Conservation (phyloP, 1,140 invertebrate genomes). For the Copidosoma floridanum region DNA sequence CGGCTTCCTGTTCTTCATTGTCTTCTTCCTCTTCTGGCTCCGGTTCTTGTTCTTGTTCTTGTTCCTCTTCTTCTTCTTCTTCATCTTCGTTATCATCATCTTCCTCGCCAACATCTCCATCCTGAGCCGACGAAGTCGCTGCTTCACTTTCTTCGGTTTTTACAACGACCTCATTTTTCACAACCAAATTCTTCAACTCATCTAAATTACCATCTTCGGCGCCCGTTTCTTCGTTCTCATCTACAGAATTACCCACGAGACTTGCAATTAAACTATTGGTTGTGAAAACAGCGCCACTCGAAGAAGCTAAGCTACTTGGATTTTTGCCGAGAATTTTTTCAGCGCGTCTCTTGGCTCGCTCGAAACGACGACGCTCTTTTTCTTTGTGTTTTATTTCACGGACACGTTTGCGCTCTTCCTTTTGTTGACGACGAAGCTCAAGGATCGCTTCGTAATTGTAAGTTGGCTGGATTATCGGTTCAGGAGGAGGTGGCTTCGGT, state of each 20-base stretch:
- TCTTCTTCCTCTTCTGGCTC: slow-evolving; percentile 28
- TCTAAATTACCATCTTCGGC: not conserved
- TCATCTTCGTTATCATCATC: slow-evolving; percentile 33
- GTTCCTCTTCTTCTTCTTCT: slow-evolving; percentile 37
- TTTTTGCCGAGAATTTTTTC: slow-evolving; percentile 38
- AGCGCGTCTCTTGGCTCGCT: slow-evolving; percentile 40
- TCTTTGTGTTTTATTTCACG: slow-evolving; percentile 46
- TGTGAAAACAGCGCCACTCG: too few relatives aligned
- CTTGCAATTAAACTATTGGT: not conserved
- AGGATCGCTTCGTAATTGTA: slow-evolving; percentile 54
- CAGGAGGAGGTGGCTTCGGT: slow-evolving; percentile 30
- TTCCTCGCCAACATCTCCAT: slow-evolving; percentile 33
- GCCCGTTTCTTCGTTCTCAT: not conserved
- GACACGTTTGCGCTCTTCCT: slow-evolving; percentile 49
- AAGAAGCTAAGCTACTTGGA: not conserved
- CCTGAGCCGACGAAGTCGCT: slow-evolving; percentile 30
- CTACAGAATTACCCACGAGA: not conserved
- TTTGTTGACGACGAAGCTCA: slow-evolving; percentile 46
- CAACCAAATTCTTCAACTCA: slow-evolving; percentile 14
- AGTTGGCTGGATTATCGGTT: slow-evolving; percentile 41
- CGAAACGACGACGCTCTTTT: slow-evolving; percentile 42
- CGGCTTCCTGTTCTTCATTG: slow-evolving; percentile 25
- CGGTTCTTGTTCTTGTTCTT: slow-evolving; percentile 30
- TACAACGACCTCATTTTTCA: too few relatives aligned
- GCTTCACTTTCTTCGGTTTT: slow-evolving; percentile 24